phyloP scores from a whole-genome alignment of 2,797 vertebrate genomes.

The Thaleichthys pacificus region DNA sequence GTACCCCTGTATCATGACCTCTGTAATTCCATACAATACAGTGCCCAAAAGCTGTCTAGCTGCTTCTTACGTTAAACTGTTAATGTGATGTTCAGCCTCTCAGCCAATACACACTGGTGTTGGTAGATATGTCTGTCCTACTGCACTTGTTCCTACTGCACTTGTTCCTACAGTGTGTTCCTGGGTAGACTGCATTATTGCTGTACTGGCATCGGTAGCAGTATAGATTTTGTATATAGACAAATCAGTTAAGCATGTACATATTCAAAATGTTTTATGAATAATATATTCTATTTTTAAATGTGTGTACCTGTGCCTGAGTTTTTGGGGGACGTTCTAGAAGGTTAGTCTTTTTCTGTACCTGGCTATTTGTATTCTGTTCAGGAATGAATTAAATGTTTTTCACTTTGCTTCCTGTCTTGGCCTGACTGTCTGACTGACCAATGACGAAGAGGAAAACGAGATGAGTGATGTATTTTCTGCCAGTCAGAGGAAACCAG shows the following conservation, averaged over 20 bases:
- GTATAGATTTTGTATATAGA: not conserved
- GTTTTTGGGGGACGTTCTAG: not conserved
- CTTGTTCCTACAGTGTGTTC: not conserved
- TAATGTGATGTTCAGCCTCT: conserved; percentile 1
- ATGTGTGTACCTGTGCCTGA: conserved; percentile 7
- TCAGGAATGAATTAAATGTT: conserved; percentile 10
- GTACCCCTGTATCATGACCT: not conserved
- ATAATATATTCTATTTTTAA: conserved; percentile 18
- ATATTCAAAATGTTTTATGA: conserved; percentile 5
- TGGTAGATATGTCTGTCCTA: not conserved
- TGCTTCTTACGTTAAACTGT: not conserved
- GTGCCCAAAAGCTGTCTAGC: not conserved
- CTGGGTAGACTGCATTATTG: not conserved
- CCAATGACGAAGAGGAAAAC: not conserved
- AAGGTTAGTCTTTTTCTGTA: not conserved
- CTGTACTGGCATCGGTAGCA: not conserved
- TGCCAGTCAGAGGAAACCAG: not conserved
- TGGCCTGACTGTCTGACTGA: not conserved
- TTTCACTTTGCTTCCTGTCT: conserved; percentile 4
- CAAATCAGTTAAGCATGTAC: not conserved
- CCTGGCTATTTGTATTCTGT: not conserved
- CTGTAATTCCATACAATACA: conserved; percentile 6
- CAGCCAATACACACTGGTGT: not conserved
- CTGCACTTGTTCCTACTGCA: not conserved
- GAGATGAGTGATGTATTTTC: not conserved